Percentiles rank a stretch among this genome's conserved stretches.
These are phyloP conservation scores for Aurelia aurita DNA, from an alignment of 30 jellyfish, hydroid and myxozoan genomes.

Conservation along the genomic window DNA sequence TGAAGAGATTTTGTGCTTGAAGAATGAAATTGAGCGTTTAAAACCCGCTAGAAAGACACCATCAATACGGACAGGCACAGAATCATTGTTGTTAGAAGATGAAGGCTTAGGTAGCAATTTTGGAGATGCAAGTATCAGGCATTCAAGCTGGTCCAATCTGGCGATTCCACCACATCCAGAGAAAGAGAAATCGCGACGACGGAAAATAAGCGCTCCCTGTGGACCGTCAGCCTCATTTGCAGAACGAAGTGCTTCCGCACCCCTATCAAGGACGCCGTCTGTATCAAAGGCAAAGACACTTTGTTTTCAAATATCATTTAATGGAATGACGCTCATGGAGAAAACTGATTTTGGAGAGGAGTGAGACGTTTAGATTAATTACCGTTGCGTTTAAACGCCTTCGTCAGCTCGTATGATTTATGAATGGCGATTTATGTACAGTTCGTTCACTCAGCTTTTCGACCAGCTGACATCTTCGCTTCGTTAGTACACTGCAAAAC, in stretches of 20 bases:
- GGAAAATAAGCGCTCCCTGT: constrained; percentile 60
- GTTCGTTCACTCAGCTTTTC: no score
- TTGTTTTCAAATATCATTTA: constrained; percentile 74
- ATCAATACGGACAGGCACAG: neutral
- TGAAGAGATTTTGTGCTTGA: constrained; percentile 42
- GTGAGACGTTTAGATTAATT: neutral
- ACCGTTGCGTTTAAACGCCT: no score
- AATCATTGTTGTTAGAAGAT: neutral
- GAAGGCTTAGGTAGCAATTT: constrained; percentile 6
- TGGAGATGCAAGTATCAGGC: constrained; percentile 36
- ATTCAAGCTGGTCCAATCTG: constrained; percentile 54
- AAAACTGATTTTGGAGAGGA: constrained; percentile 55
- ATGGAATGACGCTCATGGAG: constrained; percentile 72
- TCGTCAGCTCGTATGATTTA: no score
- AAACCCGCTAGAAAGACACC: constrained; percentile 12
- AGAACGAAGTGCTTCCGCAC: constrained; percentile 52
- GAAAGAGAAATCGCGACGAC: constrained; percentile 40
- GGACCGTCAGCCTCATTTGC: constrained; percentile 34
- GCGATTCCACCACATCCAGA: constrained; percentile 11
- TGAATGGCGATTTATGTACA: no score
- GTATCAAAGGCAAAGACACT: constrained; percentile 78
- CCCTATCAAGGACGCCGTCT: constrained; percentile 59
- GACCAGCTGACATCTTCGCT: no score
- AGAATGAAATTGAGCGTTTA: constrained; percentile 41
- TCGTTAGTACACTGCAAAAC: no score